These are phyloP conservation scores for Chrysolina oricalcia DNA, from an alignment of 2,888 invertebrate genomes.

Conservation along the genomic window DNA sequence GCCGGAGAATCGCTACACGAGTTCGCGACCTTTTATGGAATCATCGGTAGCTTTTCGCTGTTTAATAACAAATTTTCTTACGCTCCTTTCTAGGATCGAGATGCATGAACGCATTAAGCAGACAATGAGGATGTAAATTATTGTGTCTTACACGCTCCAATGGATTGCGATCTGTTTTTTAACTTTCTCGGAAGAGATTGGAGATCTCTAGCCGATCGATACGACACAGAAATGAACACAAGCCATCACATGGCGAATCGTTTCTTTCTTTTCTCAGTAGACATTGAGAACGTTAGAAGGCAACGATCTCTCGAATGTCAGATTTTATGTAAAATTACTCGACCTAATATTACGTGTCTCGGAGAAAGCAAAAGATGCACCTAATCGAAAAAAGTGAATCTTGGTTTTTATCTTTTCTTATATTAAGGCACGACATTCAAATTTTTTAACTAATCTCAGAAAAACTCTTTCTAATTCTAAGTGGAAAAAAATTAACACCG, in stretches of 20 bases:
- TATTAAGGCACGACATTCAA: too few species aligned
- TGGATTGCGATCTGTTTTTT: conserved; percentile 19
- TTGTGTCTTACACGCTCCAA: conserved; percentile 30
- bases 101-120: conserved; percentile 24
- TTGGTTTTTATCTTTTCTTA: too few species aligned
- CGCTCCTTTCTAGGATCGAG: conserved; percentile 29
- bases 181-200: conserved; percentile 33
- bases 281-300: neutral
- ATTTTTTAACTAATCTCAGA: too few species aligned
- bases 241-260: neutral
- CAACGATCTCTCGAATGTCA: too few species aligned
- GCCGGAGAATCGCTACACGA: conserved; percentile 16
- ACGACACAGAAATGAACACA: conserved; percentile 10
- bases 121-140: conserved; percentile 30
- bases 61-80: conserved; percentile 33
- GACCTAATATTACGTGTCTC: too few species aligned
- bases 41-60: conserved; percentile 30
- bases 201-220: conserved; percentile 13
- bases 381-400: too few species aligned
- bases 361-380: too few species aligned
- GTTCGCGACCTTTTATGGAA: conserved; percentile 15
- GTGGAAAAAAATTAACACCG: too few species aligned
- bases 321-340: too few species aligned
- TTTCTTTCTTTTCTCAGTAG: neutral
- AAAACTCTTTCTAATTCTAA: too few species aligned